Base-by-base conservation (phyloP, 2,888 invertebrate genomes). In the Cantharis nigra region DNA sequence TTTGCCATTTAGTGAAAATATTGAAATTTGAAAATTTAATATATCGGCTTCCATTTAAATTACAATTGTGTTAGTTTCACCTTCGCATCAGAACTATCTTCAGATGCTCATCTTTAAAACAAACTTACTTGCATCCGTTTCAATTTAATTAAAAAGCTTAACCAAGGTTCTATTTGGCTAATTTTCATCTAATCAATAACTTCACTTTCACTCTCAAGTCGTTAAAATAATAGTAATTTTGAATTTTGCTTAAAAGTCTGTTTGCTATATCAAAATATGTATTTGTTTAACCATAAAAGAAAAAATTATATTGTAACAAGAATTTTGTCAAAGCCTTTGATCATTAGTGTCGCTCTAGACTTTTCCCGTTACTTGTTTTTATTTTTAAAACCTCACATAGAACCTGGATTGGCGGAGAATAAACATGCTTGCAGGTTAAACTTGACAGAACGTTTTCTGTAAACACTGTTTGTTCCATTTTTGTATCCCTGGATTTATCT, bases 381-480 rank as follows among this genome's bases (percentile, higher is more conserved):
- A 76, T 76, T 76, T 76, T 76, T 70, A 72, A 76, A 73, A 69
- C 70, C 70, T 26, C 65, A 33, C 72, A 49, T 28, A 72, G 70
- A 73, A 70, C 76, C 76, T 62, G 73, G 72, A 76, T 72, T 76
- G 71, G 75, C 69, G 65, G 65, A 73, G 70, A 64, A 70, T 73
- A 73, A 70, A 69, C 72, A 63, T 67, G 73, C 76, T 71, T 76
- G 76, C 76, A 72, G 76, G 71, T 72, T 69, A 72, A 69, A 72
- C 72, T 64, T 69, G 72, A 69, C 72, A 76, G 76, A 72, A 76
- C 72, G 72, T 76, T 76, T 72, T 72, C 75, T 69, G 71, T 76
- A 75, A 75, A 75, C 71, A 75, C 71, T 69, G 33, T 14, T 65
- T 67, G 71, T 70, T 72, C 76, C 72, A 30, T 76, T 64, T 76